Evolutionary conservation across 2,888 invertebrate species (phyloP), one percentile per base, ranked within the genome.

Genomic region (Amphimallon solstitiale): DNA sequence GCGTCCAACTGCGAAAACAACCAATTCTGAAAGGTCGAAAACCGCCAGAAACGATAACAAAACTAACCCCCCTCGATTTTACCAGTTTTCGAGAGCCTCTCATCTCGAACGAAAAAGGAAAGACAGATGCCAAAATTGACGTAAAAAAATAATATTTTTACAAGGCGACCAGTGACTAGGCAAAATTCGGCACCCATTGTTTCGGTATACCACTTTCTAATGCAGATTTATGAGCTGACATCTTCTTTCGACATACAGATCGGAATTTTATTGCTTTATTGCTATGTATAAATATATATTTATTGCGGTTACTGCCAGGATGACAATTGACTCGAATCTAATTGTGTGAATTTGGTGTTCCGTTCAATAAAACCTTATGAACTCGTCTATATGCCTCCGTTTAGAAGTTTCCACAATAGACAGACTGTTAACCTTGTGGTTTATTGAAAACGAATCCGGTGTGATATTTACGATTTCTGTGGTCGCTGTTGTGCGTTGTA

Each of bases 1-100:
- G 74, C 74, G 72, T 75, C 79, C 80, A 78, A 79, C 79, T 79
- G 79, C 73, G 80, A 80, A 79, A 80, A 79, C 80, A 79, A 77
- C 76, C 76, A 72, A 72, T 76, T 75, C 76, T 73, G 74, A 74
- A 77, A 76, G 76, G 77, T 76, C 75, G 71, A 70, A 76, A 79
- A 78, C 77, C 74, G 74, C 75, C 74, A 72, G 72, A 73, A 73
- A 73, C 69, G 69, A 56, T 72, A 76, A 79, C 78, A 80, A 72
- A 78, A 76, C 71, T n/a, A 38, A 48, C 12, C 68, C 73, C 74
- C 77, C 75, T 77, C 69, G 70, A 71, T 66, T 76, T 70, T 63
- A 56, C 66, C 70, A 69, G 71, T 72, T n/a, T n/a, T 74, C 74
- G 74, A 77, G 76, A 75, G 73, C 23, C 29, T 14, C 12, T 40